Evolutionary conservation across 2,113 vertebrate genomes (phyloP), one percentile per base, ranked within the genome.

Genomic region (Hippopotamus amphibius): DNA sequence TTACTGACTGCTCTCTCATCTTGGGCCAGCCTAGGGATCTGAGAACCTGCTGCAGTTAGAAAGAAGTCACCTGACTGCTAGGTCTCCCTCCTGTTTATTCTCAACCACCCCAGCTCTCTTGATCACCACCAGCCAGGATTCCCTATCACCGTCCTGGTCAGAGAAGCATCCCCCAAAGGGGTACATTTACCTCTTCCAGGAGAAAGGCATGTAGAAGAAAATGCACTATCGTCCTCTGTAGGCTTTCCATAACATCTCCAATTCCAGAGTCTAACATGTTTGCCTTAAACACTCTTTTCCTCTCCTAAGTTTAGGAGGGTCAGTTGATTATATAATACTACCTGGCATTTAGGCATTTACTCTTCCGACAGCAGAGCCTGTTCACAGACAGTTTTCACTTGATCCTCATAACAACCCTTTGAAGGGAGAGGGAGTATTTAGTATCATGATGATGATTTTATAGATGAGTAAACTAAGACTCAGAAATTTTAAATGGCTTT

Each of bases 1-100:
- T 65, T 48, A 21, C 53, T 93, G 96, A 92, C 87, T n/a, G 22
- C 15, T 96, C 71, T 98, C 96, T 98, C 95, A 98, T 97, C 96
- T 72, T 77, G 89, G 93, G 96, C 97, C 97, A 96, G 92, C 46
- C 68, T 30, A 16, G 90, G 94, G 96, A 92, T 95, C 95, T 96
- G 97, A 97, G 97, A 97, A 90, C 69, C 85, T 84, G 71, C 65
- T 95, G 66, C 80, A 92, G 74, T 95, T 89, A 89, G 82, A 94
- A 87, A 85, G 72, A 74, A 96, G 88, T 95, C 97, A 97, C 95
- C 92, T 90, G 95, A 97, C 65, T 6, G 7, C 59, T 15, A 95
- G 89, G 66, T n/a, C 77, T 76, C 83, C 93, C 97, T 93, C 76
- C 66, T 41, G 57, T 80, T 77, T 92, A 66, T 95, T 97, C 94